A percentile compares a stretch with the other conserved stretches of the same genome.
phyloP scores from a whole-genome alignment of 2,888 invertebrate genomes.

The Nymphalis c-album region DNA sequence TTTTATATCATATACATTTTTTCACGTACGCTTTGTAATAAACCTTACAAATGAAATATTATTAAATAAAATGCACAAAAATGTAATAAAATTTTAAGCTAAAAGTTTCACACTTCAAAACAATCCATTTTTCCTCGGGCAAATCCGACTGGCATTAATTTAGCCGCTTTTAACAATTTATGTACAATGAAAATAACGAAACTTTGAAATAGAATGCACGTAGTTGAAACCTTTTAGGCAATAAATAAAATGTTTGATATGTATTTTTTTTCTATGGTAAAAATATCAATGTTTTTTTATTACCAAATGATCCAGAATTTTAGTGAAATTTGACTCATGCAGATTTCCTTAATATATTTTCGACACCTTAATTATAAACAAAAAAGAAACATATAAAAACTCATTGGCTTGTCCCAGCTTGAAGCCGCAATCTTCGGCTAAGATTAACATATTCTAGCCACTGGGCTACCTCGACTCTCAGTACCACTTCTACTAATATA shows the following conservation, averaged over 20 bases:
- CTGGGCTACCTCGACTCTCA: no score
- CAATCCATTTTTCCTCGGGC: slow-evolving; percentile 18
- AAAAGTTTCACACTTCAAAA: slow-evolving; percentile 16
- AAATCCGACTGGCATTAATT: slow-evolving; percentile 19
- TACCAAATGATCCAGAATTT: no score
- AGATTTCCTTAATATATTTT: no score
- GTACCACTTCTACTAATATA: no score
- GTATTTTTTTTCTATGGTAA: not conserved
- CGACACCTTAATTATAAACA: no score
- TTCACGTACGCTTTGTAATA: not conserved
- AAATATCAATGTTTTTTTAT: not conserved
- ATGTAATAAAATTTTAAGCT: slow-evolving; percentile 3
- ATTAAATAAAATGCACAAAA: slow-evolving; percentile 3
- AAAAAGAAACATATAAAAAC: no score
- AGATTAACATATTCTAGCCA: no score
- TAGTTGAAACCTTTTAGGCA: slow-evolving; percentile 16
- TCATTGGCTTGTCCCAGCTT: no score
- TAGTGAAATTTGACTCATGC: no score
- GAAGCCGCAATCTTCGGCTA: no score
- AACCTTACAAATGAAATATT: not conserved
- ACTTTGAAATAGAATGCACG: slow-evolving; percentile 16
- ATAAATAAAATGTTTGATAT: slow-evolving; percentile 4
- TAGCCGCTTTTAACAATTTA: slow-evolving; percentile 20
- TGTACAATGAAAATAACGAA: slow-evolving; percentile 11
- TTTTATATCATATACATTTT: not conserved